These are phyloP conservation scores for Aix galericulata DNA, from an alignment of 2,113 vertebrate species.

Conservation along the genomic window DNA sequence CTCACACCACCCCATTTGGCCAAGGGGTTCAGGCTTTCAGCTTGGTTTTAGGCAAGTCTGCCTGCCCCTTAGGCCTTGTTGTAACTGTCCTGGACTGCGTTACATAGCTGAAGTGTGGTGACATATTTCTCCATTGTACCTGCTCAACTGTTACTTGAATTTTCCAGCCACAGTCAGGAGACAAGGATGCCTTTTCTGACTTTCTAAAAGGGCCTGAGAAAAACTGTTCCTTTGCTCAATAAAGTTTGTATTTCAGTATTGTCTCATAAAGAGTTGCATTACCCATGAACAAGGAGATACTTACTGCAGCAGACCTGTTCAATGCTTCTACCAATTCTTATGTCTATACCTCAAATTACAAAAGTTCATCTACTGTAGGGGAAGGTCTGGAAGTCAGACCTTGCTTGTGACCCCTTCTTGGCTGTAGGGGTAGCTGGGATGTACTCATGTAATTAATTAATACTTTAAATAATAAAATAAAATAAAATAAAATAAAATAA, in stretches of 20 bases:
- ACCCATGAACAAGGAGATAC: not conserved
- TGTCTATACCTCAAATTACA: not conserved
- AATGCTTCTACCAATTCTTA: not conserved
- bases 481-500: not conserved
- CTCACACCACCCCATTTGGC: not conserved
- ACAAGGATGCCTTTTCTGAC: not conserved
- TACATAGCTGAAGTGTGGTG: fast-evolving
- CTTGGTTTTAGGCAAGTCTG: not conserved
- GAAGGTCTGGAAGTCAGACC: not conserved
- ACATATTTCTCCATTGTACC: not conserved
- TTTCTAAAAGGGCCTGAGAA: not conserved
- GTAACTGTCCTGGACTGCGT: not conserved
- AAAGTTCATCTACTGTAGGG: not conserved
- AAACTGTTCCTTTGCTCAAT: not conserved
- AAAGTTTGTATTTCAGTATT: not conserved
- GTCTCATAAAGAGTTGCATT: not conserved
- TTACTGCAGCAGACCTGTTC: not conserved
- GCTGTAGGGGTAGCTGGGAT: not conserved
- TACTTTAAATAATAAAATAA: not conserved
- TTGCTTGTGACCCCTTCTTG: not conserved
- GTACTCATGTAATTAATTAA: not conserved
- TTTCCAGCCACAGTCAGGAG: not conserved
- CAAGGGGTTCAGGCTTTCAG: not conserved
- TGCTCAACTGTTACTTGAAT: not conserved
- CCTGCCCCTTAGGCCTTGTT: not conserved